Evolutionary conservation across 2,797 vertebrate genomes (phyloP).

Genomic region (Cetoscarus ocellatus): DNA sequence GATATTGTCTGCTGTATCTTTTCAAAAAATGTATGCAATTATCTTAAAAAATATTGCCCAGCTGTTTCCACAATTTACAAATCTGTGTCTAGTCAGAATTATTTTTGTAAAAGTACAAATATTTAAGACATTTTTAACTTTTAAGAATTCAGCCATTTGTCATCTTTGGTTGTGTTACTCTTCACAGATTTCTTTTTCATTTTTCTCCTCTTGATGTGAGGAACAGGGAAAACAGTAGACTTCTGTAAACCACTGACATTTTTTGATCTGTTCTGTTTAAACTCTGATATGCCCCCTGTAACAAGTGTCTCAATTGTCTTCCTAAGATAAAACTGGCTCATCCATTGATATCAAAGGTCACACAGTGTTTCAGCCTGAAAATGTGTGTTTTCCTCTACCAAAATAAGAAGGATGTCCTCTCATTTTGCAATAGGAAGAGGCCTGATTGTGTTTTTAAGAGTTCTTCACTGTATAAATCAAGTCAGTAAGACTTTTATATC

Average conservation of each 20-base stretch:
- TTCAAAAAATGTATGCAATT: too few relatives aligned
- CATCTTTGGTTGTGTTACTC: background rate
- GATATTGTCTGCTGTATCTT: too few relatives aligned
- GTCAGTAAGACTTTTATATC: constrained; percentile 28
- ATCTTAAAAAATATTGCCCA: too few relatives aligned
- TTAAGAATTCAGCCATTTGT: background rate
- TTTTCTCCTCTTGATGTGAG: background rate
- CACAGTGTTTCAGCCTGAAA: constrained; percentile 1
- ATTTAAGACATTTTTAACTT: background rate
- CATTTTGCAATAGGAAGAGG: background rate
- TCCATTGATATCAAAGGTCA: constrained; percentile 35
- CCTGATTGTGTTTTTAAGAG: constrained; percentile 8
- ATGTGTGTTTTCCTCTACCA: background rate
- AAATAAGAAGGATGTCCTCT: constrained; percentile 9
- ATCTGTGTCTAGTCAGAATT: too few relatives aligned
- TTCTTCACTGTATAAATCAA: constrained; percentile 11
- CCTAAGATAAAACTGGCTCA: constrained; percentile 7
- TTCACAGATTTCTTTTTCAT: background rate
- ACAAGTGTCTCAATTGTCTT: constrained; percentile 23
- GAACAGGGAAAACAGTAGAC: background rate
- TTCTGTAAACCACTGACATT: background rate
- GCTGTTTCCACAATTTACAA: too few relatives aligned
- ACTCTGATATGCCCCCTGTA: background rate
- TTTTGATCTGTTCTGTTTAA: background rate
- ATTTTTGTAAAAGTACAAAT: too few relatives aligned